Percentiles rank a stretch among this genome's conserved stretches.
Conservation (phyloP, 2,888 invertebrate genomes). For the Eupithecia subumbrata region DNA sequence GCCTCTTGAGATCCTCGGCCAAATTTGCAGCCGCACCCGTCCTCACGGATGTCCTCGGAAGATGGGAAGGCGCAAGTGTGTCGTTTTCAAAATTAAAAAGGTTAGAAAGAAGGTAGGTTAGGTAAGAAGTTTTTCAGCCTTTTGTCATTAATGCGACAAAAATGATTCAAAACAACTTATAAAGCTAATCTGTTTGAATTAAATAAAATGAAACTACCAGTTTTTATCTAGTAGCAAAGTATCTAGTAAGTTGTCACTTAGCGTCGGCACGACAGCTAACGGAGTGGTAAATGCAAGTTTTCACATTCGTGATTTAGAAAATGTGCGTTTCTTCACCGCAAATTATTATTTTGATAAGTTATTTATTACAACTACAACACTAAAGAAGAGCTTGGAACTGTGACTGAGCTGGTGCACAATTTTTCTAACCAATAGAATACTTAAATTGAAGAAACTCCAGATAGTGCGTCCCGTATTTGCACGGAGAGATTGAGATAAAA, state of each 20-base stretch:
- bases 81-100: too few species aligned
- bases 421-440: not conserved
- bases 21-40: too few species aligned
- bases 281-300: conserved; percentile 64
- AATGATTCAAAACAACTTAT: not conserved
- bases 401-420: not conserved
- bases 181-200: not conserved
- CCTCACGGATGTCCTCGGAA: too few species aligned
- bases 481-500: too few species aligned
- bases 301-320: conserved; percentile 80
- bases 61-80: too few species aligned
- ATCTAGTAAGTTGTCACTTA: conserved; percentile 48
- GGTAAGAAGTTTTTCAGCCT: not conserved
- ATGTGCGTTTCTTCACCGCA: conserved; percentile 74
- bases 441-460: too few species aligned
- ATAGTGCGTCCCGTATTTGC: too few species aligned
- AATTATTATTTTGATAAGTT: conserved; percentile 43
- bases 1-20: too few species aligned
- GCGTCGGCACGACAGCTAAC: conserved; percentile 53
- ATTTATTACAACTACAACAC: not conserved
- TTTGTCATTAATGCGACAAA: not conserved
- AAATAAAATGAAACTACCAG: not conserved
- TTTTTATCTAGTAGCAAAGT: not conserved
- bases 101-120: too few species aligned
- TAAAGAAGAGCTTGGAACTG: not conserved